These are phyloP conservation scores for Drosophila equinoxialis DNA, from an alignment of 1,140 invertebrate genomes.

Conservation along the genomic window DNA sequence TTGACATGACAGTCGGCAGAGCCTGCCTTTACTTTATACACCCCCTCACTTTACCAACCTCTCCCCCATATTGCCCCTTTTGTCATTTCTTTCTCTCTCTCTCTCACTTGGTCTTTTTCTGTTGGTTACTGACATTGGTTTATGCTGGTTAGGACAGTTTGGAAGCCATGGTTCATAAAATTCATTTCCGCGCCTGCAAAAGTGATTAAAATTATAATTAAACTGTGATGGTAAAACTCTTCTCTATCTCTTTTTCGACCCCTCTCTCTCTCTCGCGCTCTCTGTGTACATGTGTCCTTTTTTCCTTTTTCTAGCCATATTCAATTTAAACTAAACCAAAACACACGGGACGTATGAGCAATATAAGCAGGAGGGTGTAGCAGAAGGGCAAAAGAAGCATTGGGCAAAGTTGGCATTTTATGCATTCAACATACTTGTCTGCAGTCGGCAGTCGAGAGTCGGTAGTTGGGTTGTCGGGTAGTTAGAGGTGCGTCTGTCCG, in stretches of 20 bases:
- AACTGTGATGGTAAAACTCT: slow-evolving; percentile 61
- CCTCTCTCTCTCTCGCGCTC: slow-evolving; percentile 17
- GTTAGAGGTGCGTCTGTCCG: background rate
- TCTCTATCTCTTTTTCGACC: background rate
- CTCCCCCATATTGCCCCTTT: background rate
- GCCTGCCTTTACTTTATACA: slow-evolving; percentile 22
- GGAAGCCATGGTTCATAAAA: slow-evolving; percentile 76
- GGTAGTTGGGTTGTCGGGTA: background rate
- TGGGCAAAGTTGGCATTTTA: slow-evolving; percentile 50
- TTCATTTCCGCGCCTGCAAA: slow-evolving; percentile 79
- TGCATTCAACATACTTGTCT: slow-evolving; percentile 63
- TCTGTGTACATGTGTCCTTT: background rate
- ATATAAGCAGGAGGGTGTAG: slow-evolving; percentile 32
- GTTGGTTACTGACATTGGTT: slow-evolving; percentile 71
- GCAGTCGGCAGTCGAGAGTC: slow-evolving; percentile 27
- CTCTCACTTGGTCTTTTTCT: background rate
- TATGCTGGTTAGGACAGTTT: slow-evolving; percentile 78
- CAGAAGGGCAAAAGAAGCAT: background rate
- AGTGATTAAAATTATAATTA: slow-evolving; percentile 82
- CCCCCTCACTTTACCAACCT: background rate
- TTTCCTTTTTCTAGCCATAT: slow-evolving; percentile 39
- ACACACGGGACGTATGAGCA: slow-evolving; percentile 71
- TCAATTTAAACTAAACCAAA: slow-evolving; percentile 75
- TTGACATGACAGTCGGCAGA: slow-evolving; percentile 75
- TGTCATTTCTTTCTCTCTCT: background rate